A percentile compares a stretch with the other conserved stretches of the same genome.
phyloP scores from a whole-genome alignment of 2,113 vertebrate genomes.

The Egretta garzetta region DNA sequence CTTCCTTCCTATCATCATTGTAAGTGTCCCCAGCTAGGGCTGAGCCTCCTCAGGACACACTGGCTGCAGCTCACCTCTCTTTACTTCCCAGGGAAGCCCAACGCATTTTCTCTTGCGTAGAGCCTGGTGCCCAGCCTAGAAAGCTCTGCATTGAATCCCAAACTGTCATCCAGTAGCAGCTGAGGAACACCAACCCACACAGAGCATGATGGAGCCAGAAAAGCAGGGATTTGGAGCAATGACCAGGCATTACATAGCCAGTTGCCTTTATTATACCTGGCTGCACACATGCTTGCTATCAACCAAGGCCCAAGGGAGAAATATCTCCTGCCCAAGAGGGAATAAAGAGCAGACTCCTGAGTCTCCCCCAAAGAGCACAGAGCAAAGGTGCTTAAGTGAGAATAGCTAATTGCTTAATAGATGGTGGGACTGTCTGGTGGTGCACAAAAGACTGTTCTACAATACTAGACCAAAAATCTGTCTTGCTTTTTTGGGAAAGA shows the following conservation, averaged over 20 bases:
- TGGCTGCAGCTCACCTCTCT: not conserved
- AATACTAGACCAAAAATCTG: not conserved
- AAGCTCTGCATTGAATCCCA: not conserved
- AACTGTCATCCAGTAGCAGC: not conserved
- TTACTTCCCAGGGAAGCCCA: not conserved
- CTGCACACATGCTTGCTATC: not conserved
- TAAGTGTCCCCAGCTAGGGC: not conserved
- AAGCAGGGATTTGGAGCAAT: not conserved
- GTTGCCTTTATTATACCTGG: not conserved
- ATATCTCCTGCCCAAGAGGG: not conserved
- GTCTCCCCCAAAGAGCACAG: not conserved
- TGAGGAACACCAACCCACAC: not conserved
- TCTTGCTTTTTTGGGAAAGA: not conserved
- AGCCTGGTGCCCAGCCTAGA: not conserved
- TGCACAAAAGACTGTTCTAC: not conserved
- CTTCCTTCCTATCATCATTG: not conserved
- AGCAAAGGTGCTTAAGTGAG: not conserved
- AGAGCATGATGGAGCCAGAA: not conserved
- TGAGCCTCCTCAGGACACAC: not conserved
- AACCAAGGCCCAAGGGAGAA: not conserved
- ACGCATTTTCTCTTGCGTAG: not conserved
- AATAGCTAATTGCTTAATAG: not conserved
- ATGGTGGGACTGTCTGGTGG: not conserved
- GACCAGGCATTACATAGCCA: not conserved
- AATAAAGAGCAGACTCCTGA: not conserved